Evolutionary conservation across 2,113 vertebrate genomes (phyloP).

Genomic region (Numenius arquata): DNA sequence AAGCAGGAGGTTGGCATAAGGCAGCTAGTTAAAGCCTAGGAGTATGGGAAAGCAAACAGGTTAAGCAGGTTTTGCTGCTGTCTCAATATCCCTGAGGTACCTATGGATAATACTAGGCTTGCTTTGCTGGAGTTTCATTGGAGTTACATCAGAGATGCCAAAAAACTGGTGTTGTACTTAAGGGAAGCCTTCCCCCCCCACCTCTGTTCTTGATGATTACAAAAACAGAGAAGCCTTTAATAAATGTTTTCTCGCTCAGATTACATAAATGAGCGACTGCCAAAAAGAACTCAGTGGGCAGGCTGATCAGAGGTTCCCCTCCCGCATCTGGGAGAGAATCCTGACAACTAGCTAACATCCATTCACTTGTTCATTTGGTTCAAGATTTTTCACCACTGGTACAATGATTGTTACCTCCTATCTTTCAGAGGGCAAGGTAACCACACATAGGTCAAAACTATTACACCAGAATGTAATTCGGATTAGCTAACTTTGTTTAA

Average conservation of each 20-base stretch:
- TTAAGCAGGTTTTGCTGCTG: conserved; percentile 47
- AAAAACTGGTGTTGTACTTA: neutral
- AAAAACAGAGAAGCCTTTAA: neutral
- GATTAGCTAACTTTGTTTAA: neutral
- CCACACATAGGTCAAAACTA: neutral
- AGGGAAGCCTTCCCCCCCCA: neutral
- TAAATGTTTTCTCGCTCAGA: neutral
- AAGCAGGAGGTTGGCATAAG: conserved; percentile 35
- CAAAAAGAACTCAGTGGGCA: neutral
- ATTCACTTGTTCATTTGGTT: neutral
- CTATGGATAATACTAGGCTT: conserved; percentile 53
- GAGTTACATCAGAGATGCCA: conserved; percentile 40
- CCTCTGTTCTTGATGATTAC: neutral
- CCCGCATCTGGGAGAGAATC: neutral
- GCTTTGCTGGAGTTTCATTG: conserved; percentile 23
- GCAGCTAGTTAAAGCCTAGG: conserved; percentile 11
- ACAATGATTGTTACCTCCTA: neutral
- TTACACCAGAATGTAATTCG: neutral
- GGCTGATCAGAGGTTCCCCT: neutral
- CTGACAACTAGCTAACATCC: neutral
- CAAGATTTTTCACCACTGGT: neutral
- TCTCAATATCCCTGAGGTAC: conserved; percentile 42
- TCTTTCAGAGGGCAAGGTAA: neutral
- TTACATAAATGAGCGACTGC: neutral
- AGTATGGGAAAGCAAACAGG: conserved; percentile 66